Percentiles rank a stretch among this genome's conserved stretches.
These are phyloP conservation scores for Brachionus rubens DNA, from an alignment of 1,140 invertebrate genomes.

Conservation along the genomic window DNA sequence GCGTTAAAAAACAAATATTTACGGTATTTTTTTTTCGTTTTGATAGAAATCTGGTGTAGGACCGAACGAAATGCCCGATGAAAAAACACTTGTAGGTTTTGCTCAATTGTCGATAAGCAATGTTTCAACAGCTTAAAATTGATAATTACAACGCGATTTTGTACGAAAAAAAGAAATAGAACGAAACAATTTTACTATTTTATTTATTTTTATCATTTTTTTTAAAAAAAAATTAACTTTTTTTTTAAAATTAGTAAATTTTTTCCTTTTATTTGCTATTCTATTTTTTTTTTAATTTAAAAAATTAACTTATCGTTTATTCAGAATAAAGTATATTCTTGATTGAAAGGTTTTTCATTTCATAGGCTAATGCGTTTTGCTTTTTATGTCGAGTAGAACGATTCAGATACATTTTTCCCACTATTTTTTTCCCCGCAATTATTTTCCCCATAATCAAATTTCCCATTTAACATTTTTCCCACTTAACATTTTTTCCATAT, in stretches of 20 bases:
- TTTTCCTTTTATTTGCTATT: no score
- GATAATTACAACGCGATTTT: neutral
- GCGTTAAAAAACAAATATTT: neutral
- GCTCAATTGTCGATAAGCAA: conserved; percentile 81
- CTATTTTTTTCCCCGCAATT: no score
- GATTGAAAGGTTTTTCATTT: no score
- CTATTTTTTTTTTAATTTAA: conserved; percentile 11
- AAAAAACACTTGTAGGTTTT: conserved; percentile 88
- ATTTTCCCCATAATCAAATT: no score
- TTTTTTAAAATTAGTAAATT: conserved; percentile 31
- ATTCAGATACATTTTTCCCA: no score
- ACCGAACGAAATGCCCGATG: conserved; percentile 79
- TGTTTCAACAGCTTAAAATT: conserved; percentile 10
- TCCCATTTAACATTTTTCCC: no score
- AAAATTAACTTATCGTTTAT: conserved; percentile 7
- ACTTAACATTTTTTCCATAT: no score
- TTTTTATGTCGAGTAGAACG: neutral
- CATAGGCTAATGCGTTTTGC: neutral
- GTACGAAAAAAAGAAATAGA: no score
- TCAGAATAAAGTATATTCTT: neutral
- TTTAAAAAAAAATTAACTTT: no score
- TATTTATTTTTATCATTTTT: no score
- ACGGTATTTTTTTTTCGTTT: conserved; percentile 49
- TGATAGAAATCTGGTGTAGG: conserved; percentile 77
- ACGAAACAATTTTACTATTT: no score